Base-by-base conservation (phyloP, 30 jellyfish, hydroid and myxozoan genomes). In the Aurelia aurita region DNA sequence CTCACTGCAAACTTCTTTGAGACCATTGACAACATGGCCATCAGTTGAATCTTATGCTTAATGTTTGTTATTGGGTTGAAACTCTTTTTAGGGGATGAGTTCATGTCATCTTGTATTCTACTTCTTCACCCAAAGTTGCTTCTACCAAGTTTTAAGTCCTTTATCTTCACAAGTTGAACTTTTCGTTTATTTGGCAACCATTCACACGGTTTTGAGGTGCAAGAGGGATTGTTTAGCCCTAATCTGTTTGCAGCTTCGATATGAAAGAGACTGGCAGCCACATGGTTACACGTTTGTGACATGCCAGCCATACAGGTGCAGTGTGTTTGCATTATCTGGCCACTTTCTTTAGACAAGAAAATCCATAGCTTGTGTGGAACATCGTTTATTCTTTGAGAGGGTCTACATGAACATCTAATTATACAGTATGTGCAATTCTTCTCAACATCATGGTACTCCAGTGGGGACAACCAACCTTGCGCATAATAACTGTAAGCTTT, bases 281-380 rank as follows among this genome's bases (percentile, higher is more conserved):
- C 71, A 69, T 76, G 32, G 35, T 51, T 76, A 43, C 87, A 58
- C 15, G 61, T 39, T 44, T 76, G 87, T 10, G 79, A 76, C 9
- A 76, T 13, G 0, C 78, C 87, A 76, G 87, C 79, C 87, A 60
- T 65, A 32, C 82, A 79, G 0, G 90, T 32, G 31, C 85, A 79
- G 23, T 79, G 85, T 23, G 82, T 54, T 14, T 32, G 20, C 74
- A 60, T 45, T 58, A 77, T 43, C 57, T 60, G 57, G 22, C 64
- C 85, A 22, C 13, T 19, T 2, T 28, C 26, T 23, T 77, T 77
- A 9, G 62, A 55, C 9, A 73, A n/a, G 58, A 51, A 79, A 73
- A 1, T 57, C 57, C 85, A 77, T 8, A 57, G 80, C 22, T 77
- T 77, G 69, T 77, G 80, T 5, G 79, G 79, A 19, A 28, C 8